Evolutionary conservation across 2,888 invertebrate genomes (phyloP), one percentile per base, ranked within the genome.

Genomic region (Dryocosmus kuriphilus): DNA sequence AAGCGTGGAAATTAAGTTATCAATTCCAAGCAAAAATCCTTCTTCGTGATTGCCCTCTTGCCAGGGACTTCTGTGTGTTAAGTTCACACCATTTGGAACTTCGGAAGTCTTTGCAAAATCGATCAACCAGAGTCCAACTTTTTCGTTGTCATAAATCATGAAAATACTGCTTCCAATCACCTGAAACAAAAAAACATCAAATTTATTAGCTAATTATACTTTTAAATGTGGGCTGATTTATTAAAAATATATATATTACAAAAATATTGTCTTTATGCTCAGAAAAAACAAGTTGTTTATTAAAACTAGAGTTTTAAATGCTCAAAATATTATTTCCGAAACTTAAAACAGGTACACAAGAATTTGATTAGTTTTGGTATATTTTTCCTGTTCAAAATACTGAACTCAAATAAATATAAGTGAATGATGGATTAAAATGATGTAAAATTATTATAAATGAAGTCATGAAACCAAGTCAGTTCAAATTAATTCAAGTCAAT

Each of bases 1-100:
- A 78, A 93, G 93, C 81, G 95, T 96, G 87, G 94, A 93, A 87
- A 99, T 97, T 81, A 99, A 94, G 92, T 97, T 96, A 92, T 99
- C 98, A 86, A 99, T 93, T 77, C 99, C 99, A 85, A 94, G 95
- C 32, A 99, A 94, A 87, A 98, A 96, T 9, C 99, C 99, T 91
- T 99, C 99, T 92, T 99, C 99, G 89, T 97, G 97, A 91, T 99
- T 99, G n/a, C 98, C 99, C 84, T 97, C 95, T 80, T 94, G 90
- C 99, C 99, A 99, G 19, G 94, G 93, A 9, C 93, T 93, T 77
- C 97, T 94, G 90, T 99, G 99, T 84, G 95, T 95, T 22, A 99
- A 94, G 74, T 92, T 92, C 32, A 93, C 86, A 14, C 95, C 95
- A 30, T 94, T 93, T 0, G 96, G 95, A 67, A 98, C 92, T 75